Evolutionary conservation across 1,140 invertebrate species (phyloP).

Genomic region (Nasonia giraulti): DNA sequence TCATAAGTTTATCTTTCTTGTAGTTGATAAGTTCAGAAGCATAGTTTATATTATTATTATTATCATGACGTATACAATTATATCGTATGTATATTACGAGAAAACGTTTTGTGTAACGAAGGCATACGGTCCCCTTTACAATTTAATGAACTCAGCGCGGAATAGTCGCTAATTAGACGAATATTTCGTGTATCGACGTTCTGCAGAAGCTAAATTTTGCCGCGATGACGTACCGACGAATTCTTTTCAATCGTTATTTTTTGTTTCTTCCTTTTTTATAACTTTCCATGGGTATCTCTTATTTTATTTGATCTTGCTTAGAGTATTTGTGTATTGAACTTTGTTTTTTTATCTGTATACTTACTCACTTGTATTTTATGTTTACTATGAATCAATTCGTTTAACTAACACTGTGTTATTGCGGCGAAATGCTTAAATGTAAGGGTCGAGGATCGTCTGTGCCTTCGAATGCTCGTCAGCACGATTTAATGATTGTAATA

Average conservation of each 20-base stretch:
- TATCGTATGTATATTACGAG: slow-evolving; percentile 59
- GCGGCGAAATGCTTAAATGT: slow-evolving; percentile 69
- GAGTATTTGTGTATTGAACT: background rate
- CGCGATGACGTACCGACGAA: slow-evolving; percentile 64
- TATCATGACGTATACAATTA: slow-evolving; percentile 56
- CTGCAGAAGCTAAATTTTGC: slow-evolving; percentile 70
- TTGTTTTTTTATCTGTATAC: slow-evolving; percentile 5
- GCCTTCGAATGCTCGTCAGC: slow-evolving; percentile 70
- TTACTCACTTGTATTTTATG: slow-evolving; percentile 3
- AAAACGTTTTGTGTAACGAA: slow-evolving; percentile 58
- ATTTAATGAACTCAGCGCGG: slow-evolving; percentile 68
- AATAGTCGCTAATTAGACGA: slow-evolving; percentile 63
- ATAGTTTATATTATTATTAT: slow-evolving; percentile 54
- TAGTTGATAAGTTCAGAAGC: slow-evolving; percentile 58
- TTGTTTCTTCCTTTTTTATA: slow-evolving; percentile 36
- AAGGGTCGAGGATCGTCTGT: slow-evolving; percentile 74
- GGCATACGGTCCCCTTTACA: slow-evolving; percentile 75
- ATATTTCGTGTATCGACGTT: slow-evolving; percentile 70
- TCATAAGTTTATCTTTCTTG: slow-evolving; percentile 56
- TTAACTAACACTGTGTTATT: slow-evolving; percentile 59
- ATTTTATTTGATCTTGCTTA: slow-evolving; percentile 10
- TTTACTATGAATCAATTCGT: slow-evolving; percentile 21
- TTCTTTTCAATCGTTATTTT: slow-evolving; percentile 54
- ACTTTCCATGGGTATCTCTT: slow-evolving; percentile 6
- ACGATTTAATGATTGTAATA: slow-evolving; percentile 60